phyloP scores from a whole-genome alignment of 2,113 vertebrate species.

The Megaceryle maxima region DNA sequence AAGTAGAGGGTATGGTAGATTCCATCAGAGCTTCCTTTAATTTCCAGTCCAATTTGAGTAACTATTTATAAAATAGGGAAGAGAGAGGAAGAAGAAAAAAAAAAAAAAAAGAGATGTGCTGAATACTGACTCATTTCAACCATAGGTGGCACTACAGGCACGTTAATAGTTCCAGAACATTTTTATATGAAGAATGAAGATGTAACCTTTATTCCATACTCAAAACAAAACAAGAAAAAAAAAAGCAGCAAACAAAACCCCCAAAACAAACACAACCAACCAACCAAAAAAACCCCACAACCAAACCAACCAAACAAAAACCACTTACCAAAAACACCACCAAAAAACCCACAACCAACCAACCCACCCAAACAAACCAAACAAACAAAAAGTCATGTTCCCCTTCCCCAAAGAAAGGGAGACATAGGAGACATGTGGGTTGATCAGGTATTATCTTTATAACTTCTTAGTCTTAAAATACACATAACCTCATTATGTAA shows the following conservation, averaged over 20 bases:
- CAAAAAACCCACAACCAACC: too few relatives aligned
- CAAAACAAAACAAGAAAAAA: too few relatives aligned
- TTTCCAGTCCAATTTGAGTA: neutral
- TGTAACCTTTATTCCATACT: neutral
- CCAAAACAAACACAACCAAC: too few relatives aligned
- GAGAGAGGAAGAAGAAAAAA: neutral
- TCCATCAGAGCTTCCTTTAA: neutral
- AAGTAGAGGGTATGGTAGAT: neutral
- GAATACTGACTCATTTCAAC: neutral
- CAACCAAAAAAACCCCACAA: too few relatives aligned
- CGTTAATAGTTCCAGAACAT: neutral
- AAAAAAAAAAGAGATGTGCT: neutral
- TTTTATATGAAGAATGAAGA: neutral
- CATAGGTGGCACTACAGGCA: slow-evolving; percentile 50
- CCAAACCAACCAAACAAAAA: too few relatives aligned
- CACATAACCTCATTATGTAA: neutral
- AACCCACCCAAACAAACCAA: too few relatives aligned
- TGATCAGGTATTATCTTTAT: neutral
- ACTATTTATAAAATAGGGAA: neutral
- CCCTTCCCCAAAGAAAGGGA: neutral
- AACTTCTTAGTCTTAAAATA: neutral
- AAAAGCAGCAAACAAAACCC: neutral
- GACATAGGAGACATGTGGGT: neutral
- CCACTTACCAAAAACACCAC: too few relatives aligned
- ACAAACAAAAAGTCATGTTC: neutral